A percentile compares a stretch with the other conserved stretches of the same genome.
phyloP scores from a whole-genome alignment of 2,113 vertebrate genomes.

The Cryptotis parvus region DNA sequence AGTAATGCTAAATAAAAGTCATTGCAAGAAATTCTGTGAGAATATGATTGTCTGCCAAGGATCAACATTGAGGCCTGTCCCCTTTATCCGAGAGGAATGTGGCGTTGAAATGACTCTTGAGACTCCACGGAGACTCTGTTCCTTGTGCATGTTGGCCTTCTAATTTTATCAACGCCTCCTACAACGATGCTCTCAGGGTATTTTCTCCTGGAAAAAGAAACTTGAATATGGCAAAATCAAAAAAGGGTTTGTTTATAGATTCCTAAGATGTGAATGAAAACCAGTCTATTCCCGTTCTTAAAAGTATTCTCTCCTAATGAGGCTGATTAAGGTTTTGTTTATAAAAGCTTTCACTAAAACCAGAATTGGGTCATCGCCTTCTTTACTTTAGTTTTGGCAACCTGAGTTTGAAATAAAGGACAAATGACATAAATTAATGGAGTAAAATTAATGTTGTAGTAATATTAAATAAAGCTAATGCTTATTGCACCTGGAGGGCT shows the following conservation, averaged over 20 bases:
- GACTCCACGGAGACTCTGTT: background rate
- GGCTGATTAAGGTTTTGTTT: slow-evolving; percentile 36
- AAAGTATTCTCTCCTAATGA: slow-evolving; percentile 4
- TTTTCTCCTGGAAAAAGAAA: slow-evolving; percentile 2
- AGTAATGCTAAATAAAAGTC: background rate
- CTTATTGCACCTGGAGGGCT: slow-evolving; percentile 58
- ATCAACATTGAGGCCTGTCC: background rate
- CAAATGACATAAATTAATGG: slow-evolving; percentile 46
- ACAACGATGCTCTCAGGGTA: background rate
- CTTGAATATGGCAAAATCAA: background rate
- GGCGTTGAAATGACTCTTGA: background rate
- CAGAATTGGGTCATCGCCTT: background rate
- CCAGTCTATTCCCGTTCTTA: slow-evolving; percentile 24
- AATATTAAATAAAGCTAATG: slow-evolving; percentile 73
- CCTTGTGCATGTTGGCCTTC: background rate
- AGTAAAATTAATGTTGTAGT: slow-evolving; percentile 70
- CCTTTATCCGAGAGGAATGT: background rate
- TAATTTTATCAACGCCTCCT: background rate
- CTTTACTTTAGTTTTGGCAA: background rate
- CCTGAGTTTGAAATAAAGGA: slow-evolving; percentile 60
- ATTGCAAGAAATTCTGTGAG: slow-evolving; percentile 28
- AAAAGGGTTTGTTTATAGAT: background rate
- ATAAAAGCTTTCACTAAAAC: slow-evolving; percentile 32
- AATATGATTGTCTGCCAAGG: background rate
- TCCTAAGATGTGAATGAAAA: background rate